Evolutionary conservation across 2,888 invertebrate species (phyloP).

Genomic region (Trissolcus japonicus): DNA sequence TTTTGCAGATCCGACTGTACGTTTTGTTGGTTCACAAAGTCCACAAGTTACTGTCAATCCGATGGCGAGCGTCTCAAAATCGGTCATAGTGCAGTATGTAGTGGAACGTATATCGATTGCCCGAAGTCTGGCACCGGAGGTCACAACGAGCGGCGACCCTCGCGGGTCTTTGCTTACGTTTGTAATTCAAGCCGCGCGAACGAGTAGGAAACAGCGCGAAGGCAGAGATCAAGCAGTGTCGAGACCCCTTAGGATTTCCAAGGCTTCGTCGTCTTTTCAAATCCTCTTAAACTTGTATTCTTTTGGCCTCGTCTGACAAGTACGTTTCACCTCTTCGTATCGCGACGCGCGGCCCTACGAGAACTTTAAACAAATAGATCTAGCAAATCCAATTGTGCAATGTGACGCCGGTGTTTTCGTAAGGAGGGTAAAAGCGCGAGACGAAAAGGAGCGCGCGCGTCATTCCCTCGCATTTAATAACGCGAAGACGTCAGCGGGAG

Average conservation of each 20-base stretch:
- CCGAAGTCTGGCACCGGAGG: slow-evolving; percentile 22
- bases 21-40: slow-evolving; percentile 44
- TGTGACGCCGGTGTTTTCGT: slow-evolving; percentile 35
- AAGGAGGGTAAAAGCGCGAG: slow-evolving; percentile 39
- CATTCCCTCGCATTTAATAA: slow-evolving; percentile 33
- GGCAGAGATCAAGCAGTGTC: slow-evolving; percentile 72
- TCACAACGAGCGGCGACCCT: slow-evolving; percentile 40
- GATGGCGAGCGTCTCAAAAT: background rate
- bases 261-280: slow-evolving; percentile 75
- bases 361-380: slow-evolving; percentile 70
- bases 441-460: slow-evolving; percentile 8
- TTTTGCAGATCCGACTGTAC: slow-evolving; percentile 10
- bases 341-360: slow-evolving; percentile 36
- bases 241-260: slow-evolving; percentile 75
- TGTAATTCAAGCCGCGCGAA: slow-evolving; percentile 68
- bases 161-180: slow-evolving; percentile 30
- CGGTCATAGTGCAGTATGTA: background rate
- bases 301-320: slow-evolving; percentile 73
- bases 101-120: background rate
- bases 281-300: slow-evolving; percentile 77
- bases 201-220: slow-evolving; percentile 57
- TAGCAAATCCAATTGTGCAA: slow-evolving; percentile 71
- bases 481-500: slow-evolving; percentile 57
- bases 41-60: background rate
- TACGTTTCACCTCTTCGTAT: slow-evolving; percentile 46